Evolutionary conservation across 2,888 invertebrate genomes (phyloP), one percentile per base, ranked within the genome.

Genomic region (Nymphalis c-album): DNA sequence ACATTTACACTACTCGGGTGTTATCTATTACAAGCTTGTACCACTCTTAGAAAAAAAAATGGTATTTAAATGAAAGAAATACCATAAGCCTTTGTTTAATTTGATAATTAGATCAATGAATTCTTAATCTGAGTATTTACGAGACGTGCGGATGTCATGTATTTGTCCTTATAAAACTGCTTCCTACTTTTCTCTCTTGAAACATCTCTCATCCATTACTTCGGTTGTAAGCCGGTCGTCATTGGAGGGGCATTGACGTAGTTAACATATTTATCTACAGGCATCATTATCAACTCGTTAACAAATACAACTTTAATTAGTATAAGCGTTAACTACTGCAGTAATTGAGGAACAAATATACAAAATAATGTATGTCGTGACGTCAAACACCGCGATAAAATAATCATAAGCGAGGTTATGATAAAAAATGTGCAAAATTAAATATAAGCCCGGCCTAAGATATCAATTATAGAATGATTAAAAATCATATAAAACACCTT

Each of bases 261-360:
- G 47, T 57, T 66, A 63, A 51, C 58, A 48, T 61, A 59, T 61
- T 55, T 68, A 67, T 65, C 60, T 64, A 63, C 46, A 63, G 16
- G 18, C 60, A 70, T 51, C 62, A 68, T 72, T 70, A 72, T 72
- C 48, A 67, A 66, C 70, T 72, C 64, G 65, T 68, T 72, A 72
- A 72, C 59, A 65, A 67, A 70, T 63, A 70, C 51, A 65, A 60
- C 22, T 61, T 67, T 70, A 66, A 67, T 67, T 67, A 65, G 59
- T 60, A 60, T 63, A 60, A 70, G 48, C 65, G 63, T 53, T 60
- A 71, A 67, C 57, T 58, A 55, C 64, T 60, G 45, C 53, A 64
- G 60, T 67, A 67, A 71, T 65, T 66, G 60, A 67, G 68, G 59
- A 66, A 72, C 55, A 63, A 64, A 70, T 64, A 60, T 68, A 70